Percentiles rank a stretch among this genome's conserved stretches.
Conservation (phyloP, 2,797 vertebrate genomes). For the Helicolenus hilgendorfi region DNA sequence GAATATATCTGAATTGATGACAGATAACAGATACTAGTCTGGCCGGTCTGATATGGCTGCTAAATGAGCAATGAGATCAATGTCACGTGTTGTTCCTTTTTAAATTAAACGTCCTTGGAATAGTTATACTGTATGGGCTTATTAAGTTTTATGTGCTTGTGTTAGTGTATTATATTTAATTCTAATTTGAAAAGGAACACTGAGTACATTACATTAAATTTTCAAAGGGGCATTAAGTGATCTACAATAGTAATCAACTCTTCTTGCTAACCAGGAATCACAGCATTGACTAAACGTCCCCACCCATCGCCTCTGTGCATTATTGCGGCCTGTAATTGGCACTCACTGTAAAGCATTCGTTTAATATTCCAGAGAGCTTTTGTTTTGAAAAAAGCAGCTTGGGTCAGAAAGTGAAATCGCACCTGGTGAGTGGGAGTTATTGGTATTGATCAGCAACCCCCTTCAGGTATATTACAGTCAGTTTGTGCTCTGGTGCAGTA, state of each 20-base stretch:
- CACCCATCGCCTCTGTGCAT: not conserved
- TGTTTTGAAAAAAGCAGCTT: not conserved
- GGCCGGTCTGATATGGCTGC: not conserved
- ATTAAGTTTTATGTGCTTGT: conserved; percentile 7
- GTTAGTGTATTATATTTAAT: not conserved
- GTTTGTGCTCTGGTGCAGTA: conserved; percentile 11
- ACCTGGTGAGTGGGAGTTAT: conserved; percentile 46
- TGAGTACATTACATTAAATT: not conserved
- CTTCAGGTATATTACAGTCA: conserved; percentile 7
- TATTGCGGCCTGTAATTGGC: not conserved
- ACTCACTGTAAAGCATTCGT: conserved; percentile 6
- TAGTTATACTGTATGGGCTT: not conserved
- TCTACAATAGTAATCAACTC: conserved; percentile 15
- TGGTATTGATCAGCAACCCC: conserved; percentile 53
- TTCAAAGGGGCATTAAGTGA: not conserved
- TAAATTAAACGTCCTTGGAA: not conserved
- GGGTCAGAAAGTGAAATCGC: conserved; percentile 37
- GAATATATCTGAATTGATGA: not conserved
- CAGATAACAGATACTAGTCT: not conserved
- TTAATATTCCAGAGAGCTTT: conserved; percentile 36
- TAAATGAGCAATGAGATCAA: conserved; percentile 24
- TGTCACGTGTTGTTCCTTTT: not conserved
- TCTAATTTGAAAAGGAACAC: conserved; percentile 21
- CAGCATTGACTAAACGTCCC: conserved; percentile 10
- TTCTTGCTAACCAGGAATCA: not conserved